Evolutionary conservation across 35 echinoderm and acorn worm genomes (phyloP).

Genomic region (Chiridota heheva): DNA sequence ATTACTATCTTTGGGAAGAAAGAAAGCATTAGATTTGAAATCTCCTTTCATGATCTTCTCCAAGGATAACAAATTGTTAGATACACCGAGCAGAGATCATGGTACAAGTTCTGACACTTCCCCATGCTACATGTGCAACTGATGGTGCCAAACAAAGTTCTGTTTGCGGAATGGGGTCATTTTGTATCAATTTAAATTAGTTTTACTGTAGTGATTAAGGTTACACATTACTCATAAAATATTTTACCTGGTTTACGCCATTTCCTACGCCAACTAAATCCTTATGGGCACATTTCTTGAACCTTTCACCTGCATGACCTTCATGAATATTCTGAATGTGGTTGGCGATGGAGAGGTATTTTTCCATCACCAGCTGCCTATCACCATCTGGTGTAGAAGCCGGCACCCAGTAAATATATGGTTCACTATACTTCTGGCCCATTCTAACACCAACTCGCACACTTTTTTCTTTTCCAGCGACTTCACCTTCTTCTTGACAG

Average conservation of each 20-base stretch:
- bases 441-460: background rate
- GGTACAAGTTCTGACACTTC: no score
- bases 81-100: background rate
- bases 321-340: slow-evolving; percentile 36
- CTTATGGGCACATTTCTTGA: background rate
- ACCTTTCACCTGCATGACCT: no score
- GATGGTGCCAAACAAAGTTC: no score
- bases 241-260: background rate
- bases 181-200: no score
- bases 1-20: no score
- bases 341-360: slow-evolving; percentile 36
- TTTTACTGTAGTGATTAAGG: background rate
- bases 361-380: slow-evolving; percentile 41
- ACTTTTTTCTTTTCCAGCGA: slow-evolving; percentile 24
- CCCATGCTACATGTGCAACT: no score
- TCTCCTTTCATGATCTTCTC: background rate
- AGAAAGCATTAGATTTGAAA: no score
- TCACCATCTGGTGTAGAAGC: slow-evolving; percentile 54
- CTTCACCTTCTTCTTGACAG: slow-evolving; percentile 6
- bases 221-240: background rate
- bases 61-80: background rate
- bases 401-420: slow-evolving; percentile 66
- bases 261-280: background rate
- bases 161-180: no score
- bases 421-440: slow-evolving; percentile 18